Conservation (phyloP, 2,888 invertebrate genomes). For the Orthosia cruda region DNA sequence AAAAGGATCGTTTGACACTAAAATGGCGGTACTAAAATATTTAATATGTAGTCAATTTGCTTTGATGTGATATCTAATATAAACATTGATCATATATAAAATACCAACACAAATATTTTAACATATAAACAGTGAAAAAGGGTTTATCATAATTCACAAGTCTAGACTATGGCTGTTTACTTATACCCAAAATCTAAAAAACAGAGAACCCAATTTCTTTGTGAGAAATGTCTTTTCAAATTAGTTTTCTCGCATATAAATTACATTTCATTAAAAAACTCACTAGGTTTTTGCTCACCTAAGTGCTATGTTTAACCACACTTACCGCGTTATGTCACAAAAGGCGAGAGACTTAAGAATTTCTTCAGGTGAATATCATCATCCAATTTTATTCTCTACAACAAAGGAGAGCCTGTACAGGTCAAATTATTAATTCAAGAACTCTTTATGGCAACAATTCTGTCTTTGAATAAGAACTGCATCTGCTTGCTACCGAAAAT, state of each 20-base stretch:
- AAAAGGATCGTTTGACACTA: slow-evolving; percentile 15
- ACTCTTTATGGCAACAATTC: slow-evolving; percentile 18
- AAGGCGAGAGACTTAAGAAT: slow-evolving; percentile 22
- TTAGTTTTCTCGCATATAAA: background rate
- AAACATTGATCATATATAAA: slow-evolving; percentile 4
- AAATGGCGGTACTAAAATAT: slow-evolving; percentile 16
- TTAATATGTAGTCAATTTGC: slow-evolving; percentile 5
- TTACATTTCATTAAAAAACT: slow-evolving; percentile 29
- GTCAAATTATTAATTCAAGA: slow-evolving; percentile 42
- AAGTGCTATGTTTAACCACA: background rate
- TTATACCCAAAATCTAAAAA: background rate
- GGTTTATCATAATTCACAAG: slow-evolving; percentile 3
- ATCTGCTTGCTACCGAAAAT: slow-evolving; percentile 6
- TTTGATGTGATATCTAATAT: slow-evolving; percentile 2
- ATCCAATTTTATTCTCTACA: slow-evolving; percentile 23
- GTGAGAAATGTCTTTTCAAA: background rate
- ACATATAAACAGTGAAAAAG: slow-evolving; percentile 1
- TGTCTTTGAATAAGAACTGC: slow-evolving; percentile 22
- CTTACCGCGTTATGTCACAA: background rate
- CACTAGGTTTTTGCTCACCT: background rate
- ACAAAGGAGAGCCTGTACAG: slow-evolving; percentile 25
- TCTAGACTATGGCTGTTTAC: slow-evolving; percentile 4
- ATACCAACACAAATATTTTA: background rate
- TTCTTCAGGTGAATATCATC: slow-evolving; percentile 28
- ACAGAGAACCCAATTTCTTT: background rate